A percentile compares a stretch with the other conserved stretches of the same genome.
These are phyloP conservation scores for Fissipunctia ypsillon DNA, from an alignment of 2,888 invertebrate species.

Conservation along the genomic window DNA sequence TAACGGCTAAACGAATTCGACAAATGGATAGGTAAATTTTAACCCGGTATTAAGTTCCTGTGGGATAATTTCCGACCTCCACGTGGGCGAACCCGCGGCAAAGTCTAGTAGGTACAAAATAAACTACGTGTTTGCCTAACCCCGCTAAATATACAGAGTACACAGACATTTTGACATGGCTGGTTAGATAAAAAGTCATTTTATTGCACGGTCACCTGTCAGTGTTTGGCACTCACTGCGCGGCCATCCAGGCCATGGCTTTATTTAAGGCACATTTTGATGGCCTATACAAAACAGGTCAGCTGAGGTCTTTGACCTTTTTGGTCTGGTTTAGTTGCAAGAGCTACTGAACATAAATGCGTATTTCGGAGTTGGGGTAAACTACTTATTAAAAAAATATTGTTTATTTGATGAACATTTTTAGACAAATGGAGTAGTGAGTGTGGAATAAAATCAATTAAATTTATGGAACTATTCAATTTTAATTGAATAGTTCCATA, in stretches of 20 bases:
- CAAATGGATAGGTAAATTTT: background rate
- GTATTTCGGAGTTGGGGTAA: background rate
- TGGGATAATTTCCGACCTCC: too few relatives aligned
- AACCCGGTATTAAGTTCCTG: background rate
- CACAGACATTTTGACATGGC: too few relatives aligned
- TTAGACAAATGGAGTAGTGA: background rate
- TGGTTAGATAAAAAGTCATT: too few relatives aligned
- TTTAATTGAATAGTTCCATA: background rate
- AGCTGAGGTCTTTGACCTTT: background rate
- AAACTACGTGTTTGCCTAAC: too few relatives aligned
- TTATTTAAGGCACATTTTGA: slow-evolving; percentile 17
- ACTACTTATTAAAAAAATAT: too few relatives aligned
- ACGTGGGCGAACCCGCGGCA: too few relatives aligned
- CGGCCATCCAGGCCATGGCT: slow-evolving; percentile 8
- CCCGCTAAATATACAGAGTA: too few relatives aligned
- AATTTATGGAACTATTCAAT: too few relatives aligned
- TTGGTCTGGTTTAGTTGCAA: background rate
- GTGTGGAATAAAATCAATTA: too few relatives aligned
- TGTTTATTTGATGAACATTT: background rate
- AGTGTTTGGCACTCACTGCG: slow-evolving; percentile 18
- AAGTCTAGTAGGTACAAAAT: too few relatives aligned
- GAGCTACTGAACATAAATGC: background rate
- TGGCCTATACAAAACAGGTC: background rate
- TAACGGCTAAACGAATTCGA: background rate
- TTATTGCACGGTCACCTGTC: slow-evolving; percentile 34